These are phyloP conservation scores for Rhombomys opimus DNA, from an alignment of 2,113 vertebrate genomes.

Conservation along the genomic window DNA sequence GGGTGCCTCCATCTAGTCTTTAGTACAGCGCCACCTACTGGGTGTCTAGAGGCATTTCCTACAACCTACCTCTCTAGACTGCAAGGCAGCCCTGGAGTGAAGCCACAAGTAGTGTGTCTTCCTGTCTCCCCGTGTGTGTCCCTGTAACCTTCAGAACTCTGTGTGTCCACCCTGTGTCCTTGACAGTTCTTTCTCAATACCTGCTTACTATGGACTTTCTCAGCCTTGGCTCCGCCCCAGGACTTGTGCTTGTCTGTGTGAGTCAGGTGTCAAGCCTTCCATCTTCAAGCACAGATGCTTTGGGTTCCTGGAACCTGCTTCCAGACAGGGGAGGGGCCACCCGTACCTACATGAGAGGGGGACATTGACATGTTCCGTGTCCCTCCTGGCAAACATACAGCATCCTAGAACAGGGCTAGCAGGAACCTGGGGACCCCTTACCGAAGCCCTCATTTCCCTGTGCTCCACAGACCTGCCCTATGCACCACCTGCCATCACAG, in stretches of 20 bases:
- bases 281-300: background rate
- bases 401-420: background rate
- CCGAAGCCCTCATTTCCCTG: background rate
- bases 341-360: background rate
- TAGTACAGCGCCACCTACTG: constrained; percentile 74
- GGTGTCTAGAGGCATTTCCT: constrained; percentile 72
- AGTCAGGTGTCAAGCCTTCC: background rate
- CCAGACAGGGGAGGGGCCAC: background rate
- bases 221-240: no score
- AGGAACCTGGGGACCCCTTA: background rate
- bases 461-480: background rate
- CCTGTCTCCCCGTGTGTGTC: background rate
- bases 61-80: constrained; percentile 68
- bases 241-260: background rate
- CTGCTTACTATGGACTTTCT: background rate
- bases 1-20: constrained; percentile 77
- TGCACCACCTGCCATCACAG: background rate
- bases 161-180: background rate
- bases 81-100: constrained; percentile 47
- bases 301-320: background rate
- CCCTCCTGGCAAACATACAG: background rate
- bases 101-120: background rate
- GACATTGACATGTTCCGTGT: background rate
- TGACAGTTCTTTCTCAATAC: background rate
- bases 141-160: background rate